These are phyloP conservation scores for Esox niger DNA, from an alignment of 2,113 vertebrate genomes.

Conservation along the genomic window DNA sequence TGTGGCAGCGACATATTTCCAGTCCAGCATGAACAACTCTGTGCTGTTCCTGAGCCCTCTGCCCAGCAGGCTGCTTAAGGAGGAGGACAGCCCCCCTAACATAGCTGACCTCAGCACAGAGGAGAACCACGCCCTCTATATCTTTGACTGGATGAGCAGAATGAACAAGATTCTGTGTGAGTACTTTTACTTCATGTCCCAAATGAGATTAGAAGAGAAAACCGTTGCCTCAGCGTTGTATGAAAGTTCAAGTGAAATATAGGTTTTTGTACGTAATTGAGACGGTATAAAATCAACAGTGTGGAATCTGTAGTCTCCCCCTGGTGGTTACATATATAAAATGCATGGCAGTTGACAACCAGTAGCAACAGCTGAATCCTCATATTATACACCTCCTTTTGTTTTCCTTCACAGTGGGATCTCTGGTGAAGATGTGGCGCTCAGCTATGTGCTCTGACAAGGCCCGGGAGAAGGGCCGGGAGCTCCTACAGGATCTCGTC, in stretches of 20 bases:
- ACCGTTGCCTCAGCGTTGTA: no score
- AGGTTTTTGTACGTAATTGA: not conserved
- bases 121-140: constrained; percentile 61
- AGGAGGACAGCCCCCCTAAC: constrained; percentile 38
- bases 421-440: constrained; percentile 46
- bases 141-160: constrained; percentile 61
- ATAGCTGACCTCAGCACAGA: constrained; percentile 56
- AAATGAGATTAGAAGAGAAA: no score
- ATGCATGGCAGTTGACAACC: no score
- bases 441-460: constrained; percentile 63
- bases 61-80: constrained; percentile 61
- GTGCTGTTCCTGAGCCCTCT: constrained; percentile 50
- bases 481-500: constrained; percentile 54
- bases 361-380: no score
- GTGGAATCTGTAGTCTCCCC: no score
- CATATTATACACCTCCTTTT: no score
- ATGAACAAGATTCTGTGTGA: constrained; percentile 53
- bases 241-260: not conserved
- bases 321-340: no score
- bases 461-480: constrained; percentile 56
- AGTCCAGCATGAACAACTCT: constrained; percentile 47
- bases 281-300: no score
- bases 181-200: not conserved
- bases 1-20: constrained; percentile 52
- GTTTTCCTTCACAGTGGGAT: constrained; percentile 36